Conservation (phyloP, 2,888 invertebrate species). For the Oscheius sp. region DNA sequence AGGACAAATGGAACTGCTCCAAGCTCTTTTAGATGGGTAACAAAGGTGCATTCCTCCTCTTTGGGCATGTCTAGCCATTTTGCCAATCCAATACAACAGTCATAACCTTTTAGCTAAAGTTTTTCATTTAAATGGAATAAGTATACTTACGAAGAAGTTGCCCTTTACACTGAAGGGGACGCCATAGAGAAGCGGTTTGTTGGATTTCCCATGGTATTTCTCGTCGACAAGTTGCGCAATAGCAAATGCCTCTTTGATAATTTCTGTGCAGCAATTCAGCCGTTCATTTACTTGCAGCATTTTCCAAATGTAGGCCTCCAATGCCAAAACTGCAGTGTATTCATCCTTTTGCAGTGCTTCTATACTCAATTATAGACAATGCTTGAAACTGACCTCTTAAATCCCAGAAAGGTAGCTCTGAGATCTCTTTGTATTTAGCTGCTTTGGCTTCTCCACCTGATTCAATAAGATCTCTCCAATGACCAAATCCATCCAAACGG, state of each 20-base stretch:
- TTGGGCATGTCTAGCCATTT: constrained; percentile 69
- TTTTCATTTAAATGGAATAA: neutral
- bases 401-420: constrained; percentile 11
- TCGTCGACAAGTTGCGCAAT: constrained; percentile 56
- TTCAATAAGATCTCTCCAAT: constrained; percentile 14
- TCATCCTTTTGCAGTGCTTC: constrained; percentile 58
- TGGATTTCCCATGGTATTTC: constrained; percentile 28
- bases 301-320: constrained; percentile 61
- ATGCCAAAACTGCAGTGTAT: constrained; percentile 55
- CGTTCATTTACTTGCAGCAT: constrained; percentile 59
- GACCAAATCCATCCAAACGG: constrained; percentile 9
- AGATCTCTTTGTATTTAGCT: constrained; percentile 10
- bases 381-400: neutral
- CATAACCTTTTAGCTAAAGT: constrained; percentile 64
- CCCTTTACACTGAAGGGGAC: constrained; percentile 69
- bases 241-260: constrained; percentile 55
- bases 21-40: constrained; percentile 58
- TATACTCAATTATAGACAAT: constrained; percentile 34
- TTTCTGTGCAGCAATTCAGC: constrained; percentile 64
- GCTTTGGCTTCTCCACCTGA: constrained; percentile 4
- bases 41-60: constrained; percentile 55
- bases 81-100: constrained; percentile 69
- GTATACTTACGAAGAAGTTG: constrained; percentile 49
- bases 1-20: constrained; percentile 73
- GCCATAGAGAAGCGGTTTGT: constrained; percentile 66